Evolutionary conservation across 1,140 invertebrate genomes (phyloP).

Genomic region (Patella vulgata): DNA sequence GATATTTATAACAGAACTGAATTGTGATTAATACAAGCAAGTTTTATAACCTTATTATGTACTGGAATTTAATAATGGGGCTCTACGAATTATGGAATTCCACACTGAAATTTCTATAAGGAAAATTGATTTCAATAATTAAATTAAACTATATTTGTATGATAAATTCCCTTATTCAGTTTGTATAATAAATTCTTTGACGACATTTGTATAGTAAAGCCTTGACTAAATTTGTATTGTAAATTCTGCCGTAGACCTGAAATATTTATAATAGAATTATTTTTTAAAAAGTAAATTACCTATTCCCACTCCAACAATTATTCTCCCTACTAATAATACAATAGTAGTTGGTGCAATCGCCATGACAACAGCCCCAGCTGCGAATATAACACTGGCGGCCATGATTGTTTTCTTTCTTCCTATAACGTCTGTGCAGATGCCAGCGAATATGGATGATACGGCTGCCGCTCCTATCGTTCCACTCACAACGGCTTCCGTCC

Average conservation of each 20-base stretch:
- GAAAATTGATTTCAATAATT: too few species aligned
- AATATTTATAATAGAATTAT: not conserved
- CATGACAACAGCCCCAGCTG: slow-evolving; percentile 53
- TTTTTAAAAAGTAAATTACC: slow-evolving; percentile 42
- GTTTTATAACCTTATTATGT: too few species aligned
- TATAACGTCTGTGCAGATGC: slow-evolving; percentile 41
- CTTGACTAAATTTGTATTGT: too few species aligned
- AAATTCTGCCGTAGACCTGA: not conserved
- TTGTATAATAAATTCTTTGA: too few species aligned
- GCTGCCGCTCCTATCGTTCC: slow-evolving; percentile 56
- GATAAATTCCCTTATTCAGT: too few species aligned
- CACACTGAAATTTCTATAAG: too few species aligned
- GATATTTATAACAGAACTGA: too few species aligned
- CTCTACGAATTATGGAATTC: too few species aligned
- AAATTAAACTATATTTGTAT: too few species aligned
- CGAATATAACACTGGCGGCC: slow-evolving; percentile 56
- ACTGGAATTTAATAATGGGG: too few species aligned
- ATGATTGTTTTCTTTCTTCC: slow-evolving; percentile 55
- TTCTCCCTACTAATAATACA: slow-evolving; percentile 50
- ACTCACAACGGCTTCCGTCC: slow-evolving; percentile 52
- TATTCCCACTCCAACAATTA: slow-evolving; percentile 59
- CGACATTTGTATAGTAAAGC: too few species aligned
- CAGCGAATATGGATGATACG: slow-evolving; percentile 54
- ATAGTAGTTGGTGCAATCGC: slow-evolving; percentile 40
- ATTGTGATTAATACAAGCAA: too few species aligned